phyloP scores from a whole-genome alignment of 64 coral and sea anemone genomes.

The Pocillopora verrucosa region DNA sequence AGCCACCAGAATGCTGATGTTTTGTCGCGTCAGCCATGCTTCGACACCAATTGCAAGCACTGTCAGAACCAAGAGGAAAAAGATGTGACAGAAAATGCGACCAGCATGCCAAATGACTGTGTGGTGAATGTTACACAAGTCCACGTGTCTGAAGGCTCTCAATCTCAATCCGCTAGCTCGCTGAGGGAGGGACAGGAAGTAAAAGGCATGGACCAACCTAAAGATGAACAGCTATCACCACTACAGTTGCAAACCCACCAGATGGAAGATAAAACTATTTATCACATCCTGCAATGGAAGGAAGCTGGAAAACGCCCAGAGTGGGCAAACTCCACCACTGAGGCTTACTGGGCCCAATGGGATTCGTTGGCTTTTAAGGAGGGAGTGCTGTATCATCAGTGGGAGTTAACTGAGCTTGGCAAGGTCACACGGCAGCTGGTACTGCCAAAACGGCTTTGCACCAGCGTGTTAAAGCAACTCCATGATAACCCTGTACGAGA shows the following conservation, averaged over 20 bases:
- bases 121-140: neutral
- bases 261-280: neutral
- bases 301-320: constrained; percentile 2
- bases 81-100: neutral
- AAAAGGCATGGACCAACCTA: no score
- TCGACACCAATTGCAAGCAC: neutral
- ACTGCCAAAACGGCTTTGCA: neutral
- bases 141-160: no score
- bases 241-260: neutral
- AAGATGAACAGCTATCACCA: neutral
- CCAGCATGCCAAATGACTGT: neutral
- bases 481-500: constrained; percentile 1
- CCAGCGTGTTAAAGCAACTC: neutral
- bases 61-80: constrained; percentile 23
- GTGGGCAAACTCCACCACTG: neutral
- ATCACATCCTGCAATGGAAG: neutral
- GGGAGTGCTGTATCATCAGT: constrained; percentile 9
- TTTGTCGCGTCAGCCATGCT: constrained; percentile 14
- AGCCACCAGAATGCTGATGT: constrained; percentile 34
- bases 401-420: neutral
- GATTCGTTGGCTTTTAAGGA: neutral
- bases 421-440: constrained; percentile 8
- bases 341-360: constrained; percentile 21
- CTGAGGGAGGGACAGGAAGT: neutral
- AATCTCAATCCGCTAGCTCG: no score